Evolutionary conservation across 2,113 vertebrate species (phyloP).

Genomic region (human (Homo sapiens)): GRCh38 chr3:188735001-188735500

Average conservation of each 20-base stretch:
- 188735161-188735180: background rate
- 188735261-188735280: background rate
- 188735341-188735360: background rate
- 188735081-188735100: background rate
- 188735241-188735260: slow-evolving; percentile 5
- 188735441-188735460: too few species aligned
- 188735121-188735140: background rate
- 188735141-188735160: background rate
- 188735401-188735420: too few species aligned
- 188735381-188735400: too few species aligned
- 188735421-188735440: too few species aligned
- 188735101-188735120: background rate
- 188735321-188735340: background rate
- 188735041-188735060: background rate
- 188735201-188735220: background rate
- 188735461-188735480: too few species aligned
- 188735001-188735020: background rate
- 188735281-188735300: slow-evolving; percentile 22
- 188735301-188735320: background rate
- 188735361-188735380: too few species aligned
- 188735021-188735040: background rate
- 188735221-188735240: background rate
- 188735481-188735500: too few species aligned
- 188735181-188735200: background rate
- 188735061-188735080: background rate